phyloP scores from a whole-genome alignment of 2,113 vertebrate genomes.

The Paracanthobrama guichenoti region DNA sequence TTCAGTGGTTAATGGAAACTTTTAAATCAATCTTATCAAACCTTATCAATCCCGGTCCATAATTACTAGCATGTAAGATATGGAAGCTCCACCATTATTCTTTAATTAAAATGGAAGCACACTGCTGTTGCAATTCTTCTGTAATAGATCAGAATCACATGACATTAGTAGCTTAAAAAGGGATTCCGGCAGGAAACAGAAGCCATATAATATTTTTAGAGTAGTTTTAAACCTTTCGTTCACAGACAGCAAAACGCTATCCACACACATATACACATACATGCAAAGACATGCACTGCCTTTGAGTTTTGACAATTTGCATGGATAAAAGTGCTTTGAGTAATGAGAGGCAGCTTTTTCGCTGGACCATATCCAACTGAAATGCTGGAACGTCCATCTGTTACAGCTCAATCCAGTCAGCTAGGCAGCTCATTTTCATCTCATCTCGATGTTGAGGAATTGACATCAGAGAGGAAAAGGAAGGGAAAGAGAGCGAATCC shows the following conservation, averaged over 20 bases:
- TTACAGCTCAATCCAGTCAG: constrained; percentile 16
- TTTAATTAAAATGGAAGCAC: constrained; percentile 66
- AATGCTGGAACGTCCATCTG: constrained; percentile 26
- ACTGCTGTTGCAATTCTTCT: constrained; percentile 37
- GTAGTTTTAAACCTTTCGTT: neutral
- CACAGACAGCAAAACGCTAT: neutral
- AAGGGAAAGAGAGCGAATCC: no score
- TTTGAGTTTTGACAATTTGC: constrained; percentile 13
- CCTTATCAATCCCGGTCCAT: constrained; percentile 62
- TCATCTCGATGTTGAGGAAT: neutral
- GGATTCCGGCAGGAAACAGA: neutral
- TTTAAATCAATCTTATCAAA: constrained; percentile 68
- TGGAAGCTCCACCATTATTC: constrained; percentile 69
- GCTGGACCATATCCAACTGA: constrained; percentile 5
- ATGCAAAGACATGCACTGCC: neutral
- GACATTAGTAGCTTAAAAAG: constrained; percentile 8
- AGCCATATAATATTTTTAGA: constrained; percentile 1
- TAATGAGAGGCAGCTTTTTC: constrained; percentile 22
- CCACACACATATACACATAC: neutral
- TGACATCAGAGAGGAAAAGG: neutral
- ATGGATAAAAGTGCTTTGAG: constrained; percentile 15
- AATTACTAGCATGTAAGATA: constrained; percentile 74
- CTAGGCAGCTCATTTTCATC: neutral
- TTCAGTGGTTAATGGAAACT: constrained; percentile 66
- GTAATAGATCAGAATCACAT: constrained; percentile 43